Evolutionary conservation across 2,113 vertebrate genomes (phyloP), one percentile per base, ranked within the genome.

Genomic region (Isurus oxyrinchus): DNA sequence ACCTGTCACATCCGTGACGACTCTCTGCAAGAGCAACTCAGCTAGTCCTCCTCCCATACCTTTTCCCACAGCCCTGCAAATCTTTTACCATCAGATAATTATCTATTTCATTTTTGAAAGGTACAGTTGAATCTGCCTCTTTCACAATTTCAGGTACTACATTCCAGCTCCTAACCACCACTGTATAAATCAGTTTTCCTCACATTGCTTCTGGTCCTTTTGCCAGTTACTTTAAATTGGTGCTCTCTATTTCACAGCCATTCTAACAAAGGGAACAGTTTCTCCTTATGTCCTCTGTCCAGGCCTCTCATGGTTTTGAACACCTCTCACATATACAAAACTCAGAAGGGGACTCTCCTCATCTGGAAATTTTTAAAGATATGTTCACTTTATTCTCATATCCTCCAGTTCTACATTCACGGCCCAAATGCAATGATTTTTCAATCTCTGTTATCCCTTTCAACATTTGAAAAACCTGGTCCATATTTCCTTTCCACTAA

Each of bases 401-500:
- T 35, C 25, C 66, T 76, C 14, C 67, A 31, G 66, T 95, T 95
- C 66, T 69, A 31, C 25, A 69, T 31, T 95, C 63, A 69, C 6
- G 14, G 49, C 35, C 67, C 94, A 95, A 76, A 95, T 76, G 67
- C 69, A 53, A 95, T 72, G 67, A 72, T 55, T 72, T 55, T 72
- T 95, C 44, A 72, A 35, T 95, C 94, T 55, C 27, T 40, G 25
- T 55, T 69, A 69, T 49, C n/a, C 66, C 63, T 69, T 95, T 95
- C 49, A 95, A 35, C 66, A 95, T 95, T 95, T 95, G 27, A 55
- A 95, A 95, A 95, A 69, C 14, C 94, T 95, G 94, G 66, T 25
- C 67, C 44, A 55, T 95, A 72, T 95, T 95, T 95, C 16, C 66
- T 95, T 55, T 76, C 55, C 44, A 72, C 44, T 95, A 95, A 53